These are phyloP conservation scores for Stegostoma tigrinum DNA, from an alignment of 2,113 vertebrate genomes.

Conservation along the genomic window DNA sequence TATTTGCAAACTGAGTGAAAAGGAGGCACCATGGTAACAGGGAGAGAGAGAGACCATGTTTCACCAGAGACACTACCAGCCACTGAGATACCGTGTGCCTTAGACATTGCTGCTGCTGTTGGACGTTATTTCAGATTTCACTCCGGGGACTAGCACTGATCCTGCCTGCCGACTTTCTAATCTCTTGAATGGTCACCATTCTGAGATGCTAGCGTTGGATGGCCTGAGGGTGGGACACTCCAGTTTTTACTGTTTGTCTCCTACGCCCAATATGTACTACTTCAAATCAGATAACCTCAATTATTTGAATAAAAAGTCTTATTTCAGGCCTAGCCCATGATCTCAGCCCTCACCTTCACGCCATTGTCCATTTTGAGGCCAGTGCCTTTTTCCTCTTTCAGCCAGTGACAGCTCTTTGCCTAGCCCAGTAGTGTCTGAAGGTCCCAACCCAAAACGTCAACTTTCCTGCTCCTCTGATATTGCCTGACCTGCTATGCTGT, in stretches of 20 bases:
- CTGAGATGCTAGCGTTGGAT: not conserved
- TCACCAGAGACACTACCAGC: not conserved
- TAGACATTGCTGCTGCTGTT: not conserved
- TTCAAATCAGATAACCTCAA: not conserved
- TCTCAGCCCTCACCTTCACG: not conserved
- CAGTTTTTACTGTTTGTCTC: not conserved
- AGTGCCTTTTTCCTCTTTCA: not conserved
- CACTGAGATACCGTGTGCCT: not conserved
- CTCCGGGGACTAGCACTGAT: not conserved
- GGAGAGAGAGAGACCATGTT: not conserved
- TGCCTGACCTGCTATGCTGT: no score
- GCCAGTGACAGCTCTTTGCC: not conserved
- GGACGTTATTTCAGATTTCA: not conserved
- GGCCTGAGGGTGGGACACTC: not conserved
- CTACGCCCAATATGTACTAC: not conserved
- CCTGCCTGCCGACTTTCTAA: not conserved
- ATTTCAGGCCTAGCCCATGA: not conserved
- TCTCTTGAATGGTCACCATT: not conserved
- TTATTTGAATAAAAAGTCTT: slow-evolving; percentile 14
- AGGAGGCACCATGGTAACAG: no score
- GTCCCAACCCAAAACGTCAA: no score
- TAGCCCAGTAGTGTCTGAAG: no score
- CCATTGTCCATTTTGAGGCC: not conserved
- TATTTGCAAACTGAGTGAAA: not conserved
- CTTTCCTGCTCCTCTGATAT: no score